Conservation (phyloP, 2,888 invertebrate genomes). For the Prostheceraeus crozeri region DNA sequence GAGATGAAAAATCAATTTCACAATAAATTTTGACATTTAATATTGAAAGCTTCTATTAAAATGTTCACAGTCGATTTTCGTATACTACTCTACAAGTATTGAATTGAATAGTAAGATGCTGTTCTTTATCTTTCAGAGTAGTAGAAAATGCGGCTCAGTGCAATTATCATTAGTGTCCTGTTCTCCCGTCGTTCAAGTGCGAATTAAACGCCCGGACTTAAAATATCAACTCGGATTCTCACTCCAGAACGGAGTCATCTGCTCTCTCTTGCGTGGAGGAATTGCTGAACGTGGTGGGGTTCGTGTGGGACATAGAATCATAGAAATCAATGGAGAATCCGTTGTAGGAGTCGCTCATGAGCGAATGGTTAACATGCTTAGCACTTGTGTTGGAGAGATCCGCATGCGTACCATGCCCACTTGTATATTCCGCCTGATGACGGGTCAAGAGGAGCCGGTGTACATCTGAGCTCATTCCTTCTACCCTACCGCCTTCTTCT, state of each 20-base stretch:
- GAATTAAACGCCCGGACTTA: constrained; percentile 95
- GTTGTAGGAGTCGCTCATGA: constrained; percentile 99
- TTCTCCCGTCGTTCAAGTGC: constrained; percentile 97
- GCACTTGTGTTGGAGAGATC: constrained; percentile 98
- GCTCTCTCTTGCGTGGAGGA: constrained; percentile 90
- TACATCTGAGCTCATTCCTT: constrained; percentile 88
- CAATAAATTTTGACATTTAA: no score
- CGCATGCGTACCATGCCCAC: constrained; percentile 99
- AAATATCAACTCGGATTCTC: constrained; percentile 99
- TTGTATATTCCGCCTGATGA: constrained; percentile 95
- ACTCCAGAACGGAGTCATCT: constrained; percentile 99
- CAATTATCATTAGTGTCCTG: constrained; percentile 97
- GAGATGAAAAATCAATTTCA: no score
- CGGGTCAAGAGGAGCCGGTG: constrained; percentile 97
- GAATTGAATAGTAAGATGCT: not conserved
- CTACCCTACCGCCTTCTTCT: no score
- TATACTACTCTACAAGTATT: no score
- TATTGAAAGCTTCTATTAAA: no score
- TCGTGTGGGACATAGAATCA: constrained; percentile 95
- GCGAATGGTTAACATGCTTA: constrained; percentile 94
- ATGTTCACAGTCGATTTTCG: no score
- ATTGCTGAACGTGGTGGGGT: constrained; percentile 98
- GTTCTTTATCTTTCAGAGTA: no score
- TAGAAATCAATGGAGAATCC: constrained; percentile 98
- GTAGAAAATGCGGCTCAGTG: no score